These are phyloP conservation scores for Acleris cristana DNA, from an alignment of 2,888 invertebrate species.

Conservation along the genomic window DNA sequence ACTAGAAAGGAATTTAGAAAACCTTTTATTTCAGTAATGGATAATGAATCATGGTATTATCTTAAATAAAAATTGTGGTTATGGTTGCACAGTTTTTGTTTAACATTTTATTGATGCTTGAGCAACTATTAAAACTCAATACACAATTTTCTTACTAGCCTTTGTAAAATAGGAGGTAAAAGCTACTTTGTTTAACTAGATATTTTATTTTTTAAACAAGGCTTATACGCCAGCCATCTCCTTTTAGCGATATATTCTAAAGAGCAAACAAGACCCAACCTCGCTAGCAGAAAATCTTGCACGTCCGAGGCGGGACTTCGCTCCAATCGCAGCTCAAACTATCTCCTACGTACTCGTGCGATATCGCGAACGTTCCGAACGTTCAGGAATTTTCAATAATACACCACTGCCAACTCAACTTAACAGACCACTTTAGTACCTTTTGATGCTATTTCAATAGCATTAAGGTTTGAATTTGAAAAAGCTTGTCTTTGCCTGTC, in stretches of 20 bases:
- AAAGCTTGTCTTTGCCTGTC: constrained; percentile 17
- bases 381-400: constrained; percentile 81
- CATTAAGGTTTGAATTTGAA: constrained; percentile 47
- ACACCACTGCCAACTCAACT: constrained; percentile 50
- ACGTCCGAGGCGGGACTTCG: constrained; percentile 61
- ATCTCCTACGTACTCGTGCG: constrained; percentile 61
- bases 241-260: constrained; percentile 27
- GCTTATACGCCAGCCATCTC: constrained; percentile 9
- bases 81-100: too few species aligned
- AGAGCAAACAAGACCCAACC: constrained; percentile 50
- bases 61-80: too few species aligned
- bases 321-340: constrained; percentile 72
- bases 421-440: constrained; percentile 29
- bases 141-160: too few species aligned
- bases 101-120: too few species aligned
- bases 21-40: too few species aligned
- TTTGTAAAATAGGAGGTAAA: too few species aligned
- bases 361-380: constrained; percentile 70
- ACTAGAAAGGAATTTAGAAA: too few species aligned
- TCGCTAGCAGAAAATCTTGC: constrained; percentile 58
- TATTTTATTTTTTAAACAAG: neutral
- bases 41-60: too few species aligned
- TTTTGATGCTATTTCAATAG: constrained; percentile 29
- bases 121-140: too few species aligned
- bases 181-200: too few species aligned